Evolutionary conservation across 2,888 invertebrate genomes (phyloP).

Genomic region (Agriopis aurantiaria): DNA sequence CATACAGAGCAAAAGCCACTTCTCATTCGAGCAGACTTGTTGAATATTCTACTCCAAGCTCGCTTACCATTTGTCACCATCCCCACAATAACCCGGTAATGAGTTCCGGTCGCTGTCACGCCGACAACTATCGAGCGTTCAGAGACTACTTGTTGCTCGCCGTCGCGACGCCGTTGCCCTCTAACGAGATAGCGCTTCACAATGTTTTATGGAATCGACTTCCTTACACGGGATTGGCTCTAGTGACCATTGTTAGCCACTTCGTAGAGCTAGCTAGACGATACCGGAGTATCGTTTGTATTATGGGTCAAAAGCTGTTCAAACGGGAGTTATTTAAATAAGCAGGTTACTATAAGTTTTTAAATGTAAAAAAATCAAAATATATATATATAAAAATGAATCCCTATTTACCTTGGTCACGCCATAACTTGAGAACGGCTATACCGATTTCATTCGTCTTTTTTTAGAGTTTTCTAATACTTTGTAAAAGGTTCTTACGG

Average conservation of each 20-base stretch:
- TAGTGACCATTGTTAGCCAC: slow-evolving; percentile 6
- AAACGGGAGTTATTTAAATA: background rate
- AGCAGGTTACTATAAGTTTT: background rate
- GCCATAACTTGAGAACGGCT: too few species aligned
- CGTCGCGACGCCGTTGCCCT: slow-evolving; percentile 37
- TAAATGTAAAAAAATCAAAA: background rate
- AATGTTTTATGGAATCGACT: slow-evolving; percentile 54
- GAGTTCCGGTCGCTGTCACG: slow-evolving; percentile 54
- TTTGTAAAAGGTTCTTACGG: too few species aligned
- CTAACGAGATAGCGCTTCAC: slow-evolving; percentile 53
- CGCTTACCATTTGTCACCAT: slow-evolving; percentile 39
- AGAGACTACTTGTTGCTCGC: slow-evolving; percentile 44
- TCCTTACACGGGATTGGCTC: slow-evolving; percentile 37
- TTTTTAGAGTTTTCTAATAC: too few species aligned
- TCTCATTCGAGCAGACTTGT: background rate
- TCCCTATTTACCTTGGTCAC: too few species aligned
- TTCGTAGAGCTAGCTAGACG: background rate
- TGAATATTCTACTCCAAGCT: slow-evolving; percentile 17
- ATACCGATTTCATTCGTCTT: too few species aligned
- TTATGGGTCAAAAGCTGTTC: background rate
- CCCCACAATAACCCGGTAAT: slow-evolving; percentile 60
- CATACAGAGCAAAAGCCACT: background rate
- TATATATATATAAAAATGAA: too few species aligned
- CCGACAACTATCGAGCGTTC: slow-evolving; percentile 19
- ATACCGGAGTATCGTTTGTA: background rate